Conservation (phyloP, 2,888 invertebrate genomes). For the Noctua fimbriata region DNA sequence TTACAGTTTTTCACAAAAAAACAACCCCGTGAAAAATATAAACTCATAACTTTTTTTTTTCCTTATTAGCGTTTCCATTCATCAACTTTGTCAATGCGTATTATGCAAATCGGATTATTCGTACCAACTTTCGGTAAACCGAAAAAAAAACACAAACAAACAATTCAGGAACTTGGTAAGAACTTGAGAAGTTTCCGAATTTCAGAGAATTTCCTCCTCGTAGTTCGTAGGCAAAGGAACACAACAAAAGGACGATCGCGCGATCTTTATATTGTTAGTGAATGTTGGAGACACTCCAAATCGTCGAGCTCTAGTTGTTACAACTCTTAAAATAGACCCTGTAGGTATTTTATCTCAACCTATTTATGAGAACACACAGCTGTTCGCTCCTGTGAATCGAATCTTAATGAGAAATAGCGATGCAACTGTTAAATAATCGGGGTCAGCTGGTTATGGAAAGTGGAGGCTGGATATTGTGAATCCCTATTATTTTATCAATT, state of each 20-base stretch:
- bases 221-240: slow-evolving; percentile 56
- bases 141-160: slow-evolving; percentile 26
- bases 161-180: slow-evolving; percentile 17
- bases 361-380: slow-evolving; percentile 80
- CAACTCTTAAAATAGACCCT: slow-evolving; percentile 81
- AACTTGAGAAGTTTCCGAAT: slow-evolving; percentile 26
- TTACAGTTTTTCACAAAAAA: neutral
- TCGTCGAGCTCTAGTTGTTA: slow-evolving; percentile 82
- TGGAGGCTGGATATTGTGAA: neutral
- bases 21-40: neutral
- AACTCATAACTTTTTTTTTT: neutral
- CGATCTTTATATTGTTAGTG: slow-evolving; percentile 74
- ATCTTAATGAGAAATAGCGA: slow-evolving; percentile 59
- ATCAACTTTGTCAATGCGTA: slow-evolving; percentile 16
- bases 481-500: neutral
- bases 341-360: slow-evolving; percentile 83
- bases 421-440: slow-evolving; percentile 33
- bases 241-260: slow-evolving; percentile 73
- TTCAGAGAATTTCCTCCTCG: slow-evolving; percentile 46
- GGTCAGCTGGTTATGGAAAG: slow-evolving; percentile 28
- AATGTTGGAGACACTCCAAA: slow-evolving; percentile 87
- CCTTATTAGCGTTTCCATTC: slow-evolving; percentile 22
- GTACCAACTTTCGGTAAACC: slow-evolving; percentile 16
- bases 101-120: slow-evolving; percentile 20
- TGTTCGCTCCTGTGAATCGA: slow-evolving; percentile 73